Percentiles rank a stretch among this genome's conserved stretches.
phyloP scores from a whole-genome alignment of 1,140 invertebrate genomes.

The Rhynchophorus ferrugineus region DNA sequence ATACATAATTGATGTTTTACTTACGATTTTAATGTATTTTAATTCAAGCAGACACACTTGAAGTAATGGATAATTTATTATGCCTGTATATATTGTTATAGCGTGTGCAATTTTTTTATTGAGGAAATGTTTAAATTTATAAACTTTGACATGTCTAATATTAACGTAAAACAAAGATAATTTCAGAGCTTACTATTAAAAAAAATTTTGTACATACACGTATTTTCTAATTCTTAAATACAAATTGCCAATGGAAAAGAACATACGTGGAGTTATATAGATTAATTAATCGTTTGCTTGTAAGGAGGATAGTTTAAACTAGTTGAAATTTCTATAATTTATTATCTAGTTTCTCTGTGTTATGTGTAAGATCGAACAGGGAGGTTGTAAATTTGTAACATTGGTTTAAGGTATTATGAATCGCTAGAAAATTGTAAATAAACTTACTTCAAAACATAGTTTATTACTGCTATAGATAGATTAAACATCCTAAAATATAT shows the following conservation, averaged over 20 bases:
- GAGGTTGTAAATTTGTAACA: conserved; percentile 18
- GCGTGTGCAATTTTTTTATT: not conserved
- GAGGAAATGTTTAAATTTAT: not conserved
- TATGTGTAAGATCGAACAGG: conserved; percentile 3
- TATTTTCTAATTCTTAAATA: not conserved
- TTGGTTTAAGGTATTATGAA: conserved; percentile 14
- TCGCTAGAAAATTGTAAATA: conserved; percentile 23
- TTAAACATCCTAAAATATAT: conserved; percentile 3
- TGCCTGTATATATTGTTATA: not conserved
- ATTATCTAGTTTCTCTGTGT: conserved; percentile 13
- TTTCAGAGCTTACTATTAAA: not conserved
- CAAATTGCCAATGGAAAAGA: conserved; percentile 5
- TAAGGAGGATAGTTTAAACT: conserved; percentile 16
- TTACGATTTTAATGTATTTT: not conserved
- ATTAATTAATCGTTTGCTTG: conserved; percentile 10
- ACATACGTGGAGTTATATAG: conserved; percentile 6
- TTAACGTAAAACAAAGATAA: too few species aligned
- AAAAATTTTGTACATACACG: not conserved
- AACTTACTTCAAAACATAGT: conserved; percentile 19
- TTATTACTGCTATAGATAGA: conserved; percentile 22
- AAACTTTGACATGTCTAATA: too few species aligned
- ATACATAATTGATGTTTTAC: conserved; percentile 1
- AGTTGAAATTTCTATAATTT: conserved; percentile 17
- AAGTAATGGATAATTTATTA: not conserved
- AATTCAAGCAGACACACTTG: not conserved